Evolutionary conservation across 2,797 vertebrate genomes (phyloP).

Genomic region (Ispidina picta): DNA sequence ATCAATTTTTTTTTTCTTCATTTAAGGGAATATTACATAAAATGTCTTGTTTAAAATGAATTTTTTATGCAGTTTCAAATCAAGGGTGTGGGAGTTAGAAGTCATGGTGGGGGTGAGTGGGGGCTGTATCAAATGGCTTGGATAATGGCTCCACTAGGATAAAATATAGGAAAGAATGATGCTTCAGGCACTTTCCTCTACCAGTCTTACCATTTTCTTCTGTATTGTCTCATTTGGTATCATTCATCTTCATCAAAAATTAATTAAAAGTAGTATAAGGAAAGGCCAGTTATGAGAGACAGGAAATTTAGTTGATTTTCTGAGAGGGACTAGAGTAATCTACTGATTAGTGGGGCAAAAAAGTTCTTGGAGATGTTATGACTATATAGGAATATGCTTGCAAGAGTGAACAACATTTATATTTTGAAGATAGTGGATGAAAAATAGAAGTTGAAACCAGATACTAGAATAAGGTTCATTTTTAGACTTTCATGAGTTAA

Average conservation of each 20-base stretch:
- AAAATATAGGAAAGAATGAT: background rate
- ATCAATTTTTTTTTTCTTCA: background rate
- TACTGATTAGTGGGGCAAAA: background rate
- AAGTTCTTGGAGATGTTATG: background rate
- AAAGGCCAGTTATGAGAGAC: background rate
- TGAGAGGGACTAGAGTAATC: background rate
- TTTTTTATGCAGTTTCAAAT: background rate
- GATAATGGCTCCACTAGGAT: background rate
- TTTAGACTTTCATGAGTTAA: background rate
- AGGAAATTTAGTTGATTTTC: background rate
- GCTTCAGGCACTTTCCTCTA: background rate
- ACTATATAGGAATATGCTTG: background rate
- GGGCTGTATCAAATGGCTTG: rapidly evolving
- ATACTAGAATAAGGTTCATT: background rate
- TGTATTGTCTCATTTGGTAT: background rate
- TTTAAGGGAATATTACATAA: background rate
- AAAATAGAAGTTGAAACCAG: background rate
- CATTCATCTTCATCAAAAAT: background rate
- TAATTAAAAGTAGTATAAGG: background rate
- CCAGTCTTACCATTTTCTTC: background rate
- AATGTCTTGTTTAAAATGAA: background rate
- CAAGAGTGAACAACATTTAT: background rate
- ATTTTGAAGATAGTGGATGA: background rate
- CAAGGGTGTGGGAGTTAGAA: background rate
- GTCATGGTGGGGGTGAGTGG: rapidly evolving